Evolutionary conservation across 2,888 invertebrate species (phyloP), one percentile per base, ranked within the genome.

Genomic region (Apodemia hepburni): DNA sequence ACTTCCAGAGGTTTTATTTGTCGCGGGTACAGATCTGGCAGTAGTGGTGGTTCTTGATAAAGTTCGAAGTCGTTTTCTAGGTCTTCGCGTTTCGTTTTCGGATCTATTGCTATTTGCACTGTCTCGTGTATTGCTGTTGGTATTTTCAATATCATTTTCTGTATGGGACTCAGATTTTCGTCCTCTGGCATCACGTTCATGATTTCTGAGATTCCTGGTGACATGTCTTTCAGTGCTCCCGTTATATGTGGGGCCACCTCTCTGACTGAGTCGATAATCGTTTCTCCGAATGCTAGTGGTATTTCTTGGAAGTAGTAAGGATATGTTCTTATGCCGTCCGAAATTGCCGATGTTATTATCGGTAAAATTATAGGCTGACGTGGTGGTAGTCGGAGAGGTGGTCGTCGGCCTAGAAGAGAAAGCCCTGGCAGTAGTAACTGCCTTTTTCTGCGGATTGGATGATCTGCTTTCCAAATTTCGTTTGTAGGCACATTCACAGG

Each of bases 221-320:
- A 87, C 72, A 91, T 86, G 64, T 90, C 90, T 66, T 79, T 87
- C 71, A 91, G 69, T 1, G 91, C 85, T 74, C 80, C 86, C 42
- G 91, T 88, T 66, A 91, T 79, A 69, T 88, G 91, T 12, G 91
- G 91, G 1, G 90, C 87, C 18, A 85, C 84, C 77, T 87, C 90
- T 71, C 84, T 82, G 68, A 91, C 82, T 51, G 90, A 83, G 27
- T 88, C 87, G 81, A 88, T 80, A 65, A 91, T 87, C 0, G 89
- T 87, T 71, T 91, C 91, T 66, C 88, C 84, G 58, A 91, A 75
- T 8, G 90, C 89, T 72, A 89, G 71, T 33, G 91, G 91, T 72
- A 91, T 90, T 78, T 91, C 90, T 82, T 89, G 88, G 64, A 91
- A 82, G 75, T 90, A 90, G 64, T 90, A 84, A 3, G 90, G 91